These are phyloP conservation scores for Caradrina kadenii DNA, from an alignment of 2,888 invertebrate species.

Conservation along the genomic window DNA sequence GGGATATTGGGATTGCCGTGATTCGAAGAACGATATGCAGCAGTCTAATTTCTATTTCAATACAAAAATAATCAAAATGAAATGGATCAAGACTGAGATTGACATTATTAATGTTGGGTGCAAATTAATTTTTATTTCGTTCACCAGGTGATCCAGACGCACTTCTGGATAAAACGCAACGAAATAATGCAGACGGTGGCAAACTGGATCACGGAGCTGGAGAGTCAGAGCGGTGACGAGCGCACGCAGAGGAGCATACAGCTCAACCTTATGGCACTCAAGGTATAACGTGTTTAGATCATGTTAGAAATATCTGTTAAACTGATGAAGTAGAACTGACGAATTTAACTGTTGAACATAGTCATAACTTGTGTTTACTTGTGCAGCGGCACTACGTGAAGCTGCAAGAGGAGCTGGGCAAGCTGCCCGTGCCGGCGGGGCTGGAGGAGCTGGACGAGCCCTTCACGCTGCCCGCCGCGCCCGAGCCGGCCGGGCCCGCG, in stretches of 20 bases:
- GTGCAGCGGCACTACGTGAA: slow-evolving; percentile 94
- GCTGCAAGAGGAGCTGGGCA: slow-evolving; percentile 96
- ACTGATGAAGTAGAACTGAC: too few species aligned
- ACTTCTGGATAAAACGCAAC: slow-evolving; percentile 98
- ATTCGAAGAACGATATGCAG: too few species aligned
- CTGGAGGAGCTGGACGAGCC: slow-evolving; percentile 93
- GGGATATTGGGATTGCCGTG: too few species aligned
- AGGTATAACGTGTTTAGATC: slow-evolving; percentile 82
- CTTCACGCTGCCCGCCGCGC: slow-evolving; percentile 83
- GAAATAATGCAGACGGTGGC: slow-evolving; percentile 97
- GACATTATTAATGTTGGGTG: background rate
- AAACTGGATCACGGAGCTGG: slow-evolving; percentile 97
- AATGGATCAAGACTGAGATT: background rate
- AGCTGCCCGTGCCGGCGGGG: slow-evolving; percentile 95
- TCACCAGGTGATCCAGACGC: slow-evolving; percentile 95
- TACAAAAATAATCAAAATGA: too few species aligned
- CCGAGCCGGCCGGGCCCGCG: slow-evolving; percentile 75
- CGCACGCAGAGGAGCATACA: slow-evolving; percentile 94
- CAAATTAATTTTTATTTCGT: slow-evolving; percentile 1
- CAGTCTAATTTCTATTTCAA: background rate
- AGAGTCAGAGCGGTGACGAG: slow-evolving; percentile 94
- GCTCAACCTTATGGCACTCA: slow-evolving; percentile 93
- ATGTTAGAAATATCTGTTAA: too few species aligned
- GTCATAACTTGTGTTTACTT: slow-evolving; percentile 7
- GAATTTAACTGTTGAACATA: background rate